A percentile compares a stretch with the other conserved stretches of the same genome.
Evolutionary conservation across 2,113 vertebrate species (phyloP).

Genomic region (Trematomus loennbergii): DNA sequence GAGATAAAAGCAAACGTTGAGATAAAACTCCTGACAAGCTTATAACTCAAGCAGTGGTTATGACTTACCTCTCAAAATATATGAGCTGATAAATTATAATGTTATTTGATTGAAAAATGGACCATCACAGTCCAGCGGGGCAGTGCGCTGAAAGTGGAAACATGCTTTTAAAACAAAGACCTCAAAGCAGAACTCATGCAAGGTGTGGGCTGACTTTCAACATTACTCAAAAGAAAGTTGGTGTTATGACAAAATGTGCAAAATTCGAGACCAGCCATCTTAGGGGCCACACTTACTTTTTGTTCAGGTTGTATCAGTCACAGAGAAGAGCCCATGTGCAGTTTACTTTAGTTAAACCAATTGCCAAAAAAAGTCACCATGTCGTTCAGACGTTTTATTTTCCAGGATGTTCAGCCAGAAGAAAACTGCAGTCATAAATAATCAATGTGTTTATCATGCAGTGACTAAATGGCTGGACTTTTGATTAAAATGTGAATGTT

Average conservation of each 20-base stretch:
- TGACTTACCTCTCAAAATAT: conserved; percentile 25
- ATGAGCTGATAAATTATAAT: conserved; percentile 16
- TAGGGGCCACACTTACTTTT: no score
- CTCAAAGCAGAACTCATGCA: not conserved
- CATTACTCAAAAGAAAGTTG: no score
- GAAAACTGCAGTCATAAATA: not conserved
- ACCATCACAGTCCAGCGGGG: not conserved
- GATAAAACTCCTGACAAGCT: not conserved
- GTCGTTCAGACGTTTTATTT: not conserved
- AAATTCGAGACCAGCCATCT: no score
- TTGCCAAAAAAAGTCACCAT: not conserved
- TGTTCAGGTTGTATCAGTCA: not conserved
- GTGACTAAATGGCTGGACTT: not conserved
- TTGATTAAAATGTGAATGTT: not conserved
- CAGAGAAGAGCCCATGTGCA: not conserved
- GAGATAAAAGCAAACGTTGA: conserved; percentile 26
- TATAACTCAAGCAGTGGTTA: conserved; percentile 9
- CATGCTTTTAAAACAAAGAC: not conserved
- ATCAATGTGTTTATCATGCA: not conserved
- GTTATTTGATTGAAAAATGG: conserved; percentile 36
- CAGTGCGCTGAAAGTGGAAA: not conserved
- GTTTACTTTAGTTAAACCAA: no score
- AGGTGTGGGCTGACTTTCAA: no score
- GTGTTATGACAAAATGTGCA: no score
- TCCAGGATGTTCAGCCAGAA: not conserved